Base-by-base conservation (phyloP, 2,113 vertebrate genomes). In the Hyaena hyaena region DNA sequence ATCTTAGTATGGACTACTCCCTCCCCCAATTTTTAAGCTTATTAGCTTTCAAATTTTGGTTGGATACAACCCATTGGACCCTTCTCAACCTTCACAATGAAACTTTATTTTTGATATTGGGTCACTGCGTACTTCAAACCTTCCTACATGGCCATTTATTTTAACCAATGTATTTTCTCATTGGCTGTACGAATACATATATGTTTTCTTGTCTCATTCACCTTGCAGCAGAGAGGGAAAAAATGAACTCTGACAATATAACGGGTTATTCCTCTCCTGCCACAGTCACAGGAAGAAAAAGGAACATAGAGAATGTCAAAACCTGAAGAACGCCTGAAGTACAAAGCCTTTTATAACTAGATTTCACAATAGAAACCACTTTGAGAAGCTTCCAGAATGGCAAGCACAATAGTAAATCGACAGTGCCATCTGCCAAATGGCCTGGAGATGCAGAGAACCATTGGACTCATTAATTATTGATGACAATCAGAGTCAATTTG, bases 81-180 rank as follows among this genome's bases (percentile, higher is more conserved):
- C 79, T 55, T 98, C 92, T 90, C 98, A 98, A 97, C 95, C 96
- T 98, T 98, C 95, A 97, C 97, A 98, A 98, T 98, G 98, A 98
- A 98, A 98, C 98, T 99, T 98, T 97, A 98, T 98, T 98, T 98
- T 93, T 98, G 97, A 98, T 98, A 97, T 97, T 12, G 1, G 97
- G 96, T 98, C 98, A 98, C 96, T 98, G 97, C 97, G 95, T 97
- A 95, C 97, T 98, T 98, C 98, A 98, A 98, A 96, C 95, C 90
- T 98, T 98, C 97, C 98, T 98, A 98, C 97, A 98, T 89, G 95
- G 97, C 96, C 98, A 98, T 98, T 98, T 98, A 98, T 98, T 98
- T 98, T 98, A 96, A 98, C 97, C 97, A 98, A 96, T 88, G 77
- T 95, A 98, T 98, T 98, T 99, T 98, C 98, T 98, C 98, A 98